These are phyloP conservation scores for Sinhomidia bicolor DNA, from an alignment of 2,888 invertebrate genomes.

Conservation along the genomic window DNA sequence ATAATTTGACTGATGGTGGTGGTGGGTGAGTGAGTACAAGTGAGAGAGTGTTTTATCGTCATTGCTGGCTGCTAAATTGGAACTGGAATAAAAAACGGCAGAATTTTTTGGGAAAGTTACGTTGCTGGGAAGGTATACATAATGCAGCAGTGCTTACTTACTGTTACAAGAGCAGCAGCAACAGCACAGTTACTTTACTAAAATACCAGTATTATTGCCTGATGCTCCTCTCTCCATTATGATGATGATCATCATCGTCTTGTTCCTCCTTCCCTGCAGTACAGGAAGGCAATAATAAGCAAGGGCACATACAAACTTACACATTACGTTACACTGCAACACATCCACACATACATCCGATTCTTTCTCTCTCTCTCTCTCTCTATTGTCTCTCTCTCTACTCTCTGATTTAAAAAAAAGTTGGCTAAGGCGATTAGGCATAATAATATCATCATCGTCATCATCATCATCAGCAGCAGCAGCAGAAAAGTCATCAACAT, in stretches of 20 bases:
- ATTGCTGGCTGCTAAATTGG: constrained; percentile 19
- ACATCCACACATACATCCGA: constrained; percentile 64
- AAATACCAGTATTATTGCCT: constrained; percentile 69
- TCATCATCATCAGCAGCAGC: constrained; percentile 25
- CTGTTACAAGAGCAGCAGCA: background rate
- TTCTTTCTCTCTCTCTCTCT: constrained; percentile 78
- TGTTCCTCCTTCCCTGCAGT: background rate
- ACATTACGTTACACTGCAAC: constrained; percentile 37
- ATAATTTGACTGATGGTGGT: too few species aligned
- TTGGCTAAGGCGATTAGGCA: constrained; percentile 80
- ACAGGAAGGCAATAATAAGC: constrained; percentile 17
- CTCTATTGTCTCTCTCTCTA: constrained; percentile 80
- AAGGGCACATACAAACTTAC: constrained; percentile 12
- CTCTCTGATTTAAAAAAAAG: constrained; percentile 80
- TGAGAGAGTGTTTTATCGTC: background rate
- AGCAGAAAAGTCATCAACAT: constrained; percentile 54
- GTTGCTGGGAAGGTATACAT: constrained; percentile 23
- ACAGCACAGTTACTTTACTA: constrained; percentile 43
- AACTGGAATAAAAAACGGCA: constrained; percentile 6
- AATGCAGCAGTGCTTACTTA: constrained; percentile 25
- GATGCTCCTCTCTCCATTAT: constrained; percentile 23
- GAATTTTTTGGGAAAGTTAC: background rate
- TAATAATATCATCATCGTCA: constrained; percentile 76
- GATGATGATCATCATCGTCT: constrained; percentile 27
- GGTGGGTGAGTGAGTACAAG: background rate